Evolutionary conservation across 2,113 vertebrate genomes (phyloP).

Genomic region (Manacus vitellinus): DNA sequence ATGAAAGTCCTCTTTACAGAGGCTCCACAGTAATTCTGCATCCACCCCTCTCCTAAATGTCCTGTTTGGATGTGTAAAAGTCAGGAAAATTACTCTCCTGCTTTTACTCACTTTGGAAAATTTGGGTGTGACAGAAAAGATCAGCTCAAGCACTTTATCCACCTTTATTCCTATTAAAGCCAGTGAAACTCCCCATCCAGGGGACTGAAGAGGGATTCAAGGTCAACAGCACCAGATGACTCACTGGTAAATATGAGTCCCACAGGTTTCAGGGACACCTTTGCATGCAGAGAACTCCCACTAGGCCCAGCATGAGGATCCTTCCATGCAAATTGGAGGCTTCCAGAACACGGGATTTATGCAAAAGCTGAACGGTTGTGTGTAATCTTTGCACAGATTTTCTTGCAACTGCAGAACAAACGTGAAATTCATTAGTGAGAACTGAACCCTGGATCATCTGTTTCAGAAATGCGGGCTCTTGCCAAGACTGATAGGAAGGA

Average conservation of each 20-base stretch:
- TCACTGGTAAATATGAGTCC: neutral
- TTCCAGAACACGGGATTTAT: fast-evolving
- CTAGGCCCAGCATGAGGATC: fast-evolving
- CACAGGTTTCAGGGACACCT: neutral
- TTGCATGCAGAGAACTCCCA: fast-evolving
- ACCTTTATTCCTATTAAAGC: neutral
- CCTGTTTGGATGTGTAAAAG: neutral
- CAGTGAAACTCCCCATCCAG: neutral
- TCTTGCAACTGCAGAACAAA: neutral
- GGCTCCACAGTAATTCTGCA: fast-evolving
- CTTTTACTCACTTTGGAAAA: neutral
- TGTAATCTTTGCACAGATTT: neutral
- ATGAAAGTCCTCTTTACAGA: fast-evolving
- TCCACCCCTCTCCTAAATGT: fast-evolving
- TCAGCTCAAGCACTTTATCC: neutral
- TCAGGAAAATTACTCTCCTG: neutral
- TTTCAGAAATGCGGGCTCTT: neutral
- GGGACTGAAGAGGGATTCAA: neutral
- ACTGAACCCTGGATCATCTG: neutral
- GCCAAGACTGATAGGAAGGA: neutral
- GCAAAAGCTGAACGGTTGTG: neutral
- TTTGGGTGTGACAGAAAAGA: neutral
- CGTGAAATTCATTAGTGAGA: neutral
- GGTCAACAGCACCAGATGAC: neutral
- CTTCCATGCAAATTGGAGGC: fast-evolving